Evolutionary conservation across 2,888 invertebrate species (phyloP).

Genomic region (Drosophila borborema): DNA sequence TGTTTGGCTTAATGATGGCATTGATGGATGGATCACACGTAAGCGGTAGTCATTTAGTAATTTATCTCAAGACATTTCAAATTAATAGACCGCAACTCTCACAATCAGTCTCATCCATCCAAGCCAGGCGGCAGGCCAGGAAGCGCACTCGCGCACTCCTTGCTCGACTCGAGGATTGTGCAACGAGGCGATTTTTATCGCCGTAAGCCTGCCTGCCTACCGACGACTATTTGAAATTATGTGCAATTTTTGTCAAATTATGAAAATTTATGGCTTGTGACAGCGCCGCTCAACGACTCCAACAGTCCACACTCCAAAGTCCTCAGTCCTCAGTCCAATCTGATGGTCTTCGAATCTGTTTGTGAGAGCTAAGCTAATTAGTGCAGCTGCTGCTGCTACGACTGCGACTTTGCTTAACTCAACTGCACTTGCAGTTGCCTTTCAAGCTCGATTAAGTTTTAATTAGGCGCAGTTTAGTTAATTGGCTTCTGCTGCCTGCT

Average conservation of each 20-base stretch:
- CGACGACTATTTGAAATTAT: slow-evolving; percentile 58
- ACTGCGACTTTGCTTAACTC: slow-evolving; percentile 6
- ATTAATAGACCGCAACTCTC: slow-evolving; percentile 75
- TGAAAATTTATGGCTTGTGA: slow-evolving; percentile 73
- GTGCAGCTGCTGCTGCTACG: slow-evolving; percentile 46
- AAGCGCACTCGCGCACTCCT: slow-evolving; percentile 29
- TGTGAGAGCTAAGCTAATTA: slow-evolving; percentile 75
- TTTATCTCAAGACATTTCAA: slow-evolving; percentile 78
- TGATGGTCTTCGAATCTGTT: slow-evolving; percentile 9
- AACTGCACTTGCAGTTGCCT: slow-evolving; percentile 25
- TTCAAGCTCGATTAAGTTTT: slow-evolving; percentile 77
- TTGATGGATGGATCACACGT: slow-evolving; percentile 82
- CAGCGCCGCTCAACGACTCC: slow-evolving; percentile 28
- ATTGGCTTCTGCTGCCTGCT: slow-evolving; percentile 39
- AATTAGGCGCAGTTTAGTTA: slow-evolving; percentile 69
- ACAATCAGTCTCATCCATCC: slow-evolving; percentile 32
- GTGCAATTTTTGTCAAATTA: slow-evolving; percentile 75
- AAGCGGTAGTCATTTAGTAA: slow-evolving; percentile 81
- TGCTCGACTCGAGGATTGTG: slow-evolving; percentile 53
- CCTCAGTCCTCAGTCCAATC: slow-evolving; percentile 4
- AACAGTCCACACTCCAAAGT: neutral
- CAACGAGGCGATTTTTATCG: slow-evolving; percentile 60
- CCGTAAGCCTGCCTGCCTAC: slow-evolving; percentile 9
- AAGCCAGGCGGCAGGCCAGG: slow-evolving; percentile 6
- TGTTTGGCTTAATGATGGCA: slow-evolving; percentile 81